These are phyloP conservation scores for Limnephilus auricula DNA, from an alignment of 2,888 invertebrate species.

Conservation along the genomic window DNA sequence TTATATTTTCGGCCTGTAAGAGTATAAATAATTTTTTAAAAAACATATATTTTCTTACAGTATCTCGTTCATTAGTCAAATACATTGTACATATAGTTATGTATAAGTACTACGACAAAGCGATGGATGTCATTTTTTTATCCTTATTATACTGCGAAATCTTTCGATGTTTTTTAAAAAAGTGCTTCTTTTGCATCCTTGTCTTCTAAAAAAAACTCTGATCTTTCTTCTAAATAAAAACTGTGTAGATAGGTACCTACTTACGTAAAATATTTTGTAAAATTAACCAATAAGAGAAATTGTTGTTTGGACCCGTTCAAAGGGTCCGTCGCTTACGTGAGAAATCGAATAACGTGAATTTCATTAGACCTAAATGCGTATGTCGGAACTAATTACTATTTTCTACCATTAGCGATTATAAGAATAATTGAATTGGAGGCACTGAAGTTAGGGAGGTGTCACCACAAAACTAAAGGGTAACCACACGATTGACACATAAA, in stretches of 20 bases:
- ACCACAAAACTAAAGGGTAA: slow-evolving; percentile 9
- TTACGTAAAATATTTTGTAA: background rate
- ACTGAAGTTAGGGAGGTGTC: background rate
- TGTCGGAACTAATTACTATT: background rate
- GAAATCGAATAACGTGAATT: background rate
- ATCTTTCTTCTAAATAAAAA: background rate
- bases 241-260: background rate
- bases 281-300: background rate
- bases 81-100: too few relatives aligned
- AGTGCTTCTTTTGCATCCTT: background rate
- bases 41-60: too few relatives aligned
- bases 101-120: too few relatives aligned
- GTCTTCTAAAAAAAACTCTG: background rate
- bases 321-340: background rate
- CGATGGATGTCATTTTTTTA: too few relatives aligned
- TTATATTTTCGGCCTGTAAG: too few relatives aligned
- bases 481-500: background rate
- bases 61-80: too few relatives aligned
- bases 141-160: too few relatives aligned
- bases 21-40: too few relatives aligned
- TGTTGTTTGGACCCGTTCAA: background rate
- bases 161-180: too few relatives aligned
- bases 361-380: background rate
- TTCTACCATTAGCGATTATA: background rate
- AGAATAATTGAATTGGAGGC: background rate